Evolutionary conservation across 2,888 invertebrate species (phyloP), one percentile per base, ranked within the genome.

Genomic region (Amblyjoppa proteus): DNA sequence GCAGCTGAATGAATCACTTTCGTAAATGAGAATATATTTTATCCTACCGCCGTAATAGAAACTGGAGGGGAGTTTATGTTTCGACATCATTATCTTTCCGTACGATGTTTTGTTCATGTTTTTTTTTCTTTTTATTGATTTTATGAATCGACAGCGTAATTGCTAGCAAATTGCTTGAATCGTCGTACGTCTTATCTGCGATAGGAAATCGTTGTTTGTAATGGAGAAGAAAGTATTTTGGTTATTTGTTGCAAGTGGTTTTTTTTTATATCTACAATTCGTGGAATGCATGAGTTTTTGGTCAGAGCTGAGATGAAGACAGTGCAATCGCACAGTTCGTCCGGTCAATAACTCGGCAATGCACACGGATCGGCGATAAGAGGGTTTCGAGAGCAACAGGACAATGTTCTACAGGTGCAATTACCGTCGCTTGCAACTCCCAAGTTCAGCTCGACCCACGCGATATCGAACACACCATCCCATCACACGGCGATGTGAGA

Each of bases 21-120:
- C 41, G 80, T 61, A 82, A 91, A 90, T 73, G 61, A 74, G 16
- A 61, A 41, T 3, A 38, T 64, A 49, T 34, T 20, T 34, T 31
- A 71, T 34, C 61, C 31, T n/a, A n/a, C 58, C 9, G 3, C 1
- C 28, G 58, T 58, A 7, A 13, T 13, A 2, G 1, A 28, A 58
- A 4, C 58, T 58, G 20, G 20, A 20, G 28, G 28, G 11, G 25
- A 2, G 1, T 58, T 58, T 58, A 28, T 58, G 28, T 58, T 20
- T 7, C 25, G 0, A 25, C 11, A 56, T 3, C 13, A 7, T 20
- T 25, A 20, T 9, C 20, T 20, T 34, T 66, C 41, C 41, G 1
- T 16, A 41, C 38, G 20, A 70, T 70, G 11, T 56, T 73, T 25
- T 31, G 49, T 20, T 28, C 16, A 56, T 70, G 11, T 31, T 9